Conservation (phyloP, 2,888 invertebrate species). For the Drosophila monieri region DNA sequence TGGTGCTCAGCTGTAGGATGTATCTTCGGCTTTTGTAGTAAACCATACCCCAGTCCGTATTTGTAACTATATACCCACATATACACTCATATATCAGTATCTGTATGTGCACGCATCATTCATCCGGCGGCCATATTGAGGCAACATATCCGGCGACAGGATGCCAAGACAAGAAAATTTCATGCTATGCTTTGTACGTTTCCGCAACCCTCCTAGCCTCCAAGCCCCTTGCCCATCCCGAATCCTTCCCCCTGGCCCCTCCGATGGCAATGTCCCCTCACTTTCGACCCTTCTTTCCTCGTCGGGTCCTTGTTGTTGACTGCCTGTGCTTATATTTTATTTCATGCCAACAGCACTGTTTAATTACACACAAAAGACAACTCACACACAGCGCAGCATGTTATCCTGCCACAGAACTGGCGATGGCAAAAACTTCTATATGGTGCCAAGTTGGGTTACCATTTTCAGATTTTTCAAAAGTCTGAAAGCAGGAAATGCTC, state of each 20-base stretch:
- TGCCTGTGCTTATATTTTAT: slow-evolving; percentile 75
- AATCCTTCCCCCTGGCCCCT: not conserved
- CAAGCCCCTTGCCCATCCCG: not conserved
- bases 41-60: slow-evolving; percentile 13
- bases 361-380: slow-evolving; percentile 78
- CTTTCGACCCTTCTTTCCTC: slow-evolving; percentile 27
- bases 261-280: not conserved
- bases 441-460: not conserved
- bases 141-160: slow-evolving; percentile 80
- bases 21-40: slow-evolving; percentile 33
- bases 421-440: not conserved
- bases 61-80: slow-evolving; percentile 23
- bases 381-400: slow-evolving; percentile 35
- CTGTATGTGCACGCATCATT: slow-evolving; percentile 69
- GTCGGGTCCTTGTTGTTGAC: slow-evolving; percentile 36
- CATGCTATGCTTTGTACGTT: slow-evolving; percentile 77
- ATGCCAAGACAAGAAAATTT: slow-evolving; percentile 79
- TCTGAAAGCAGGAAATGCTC: not conserved
- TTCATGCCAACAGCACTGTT: slow-evolving; percentile 79
- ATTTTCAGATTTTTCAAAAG: not conserved
- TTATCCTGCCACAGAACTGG: slow-evolving; percentile 33
- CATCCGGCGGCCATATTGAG: slow-evolving; percentile 80
- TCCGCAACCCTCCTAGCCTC: slow-evolving; percentile 50
- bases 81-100: slow-evolving; percentile 21
- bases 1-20: slow-evolving; percentile 36